Conservation (phyloP, 2,797 vertebrate genomes). For the Anableps anableps region DNA sequence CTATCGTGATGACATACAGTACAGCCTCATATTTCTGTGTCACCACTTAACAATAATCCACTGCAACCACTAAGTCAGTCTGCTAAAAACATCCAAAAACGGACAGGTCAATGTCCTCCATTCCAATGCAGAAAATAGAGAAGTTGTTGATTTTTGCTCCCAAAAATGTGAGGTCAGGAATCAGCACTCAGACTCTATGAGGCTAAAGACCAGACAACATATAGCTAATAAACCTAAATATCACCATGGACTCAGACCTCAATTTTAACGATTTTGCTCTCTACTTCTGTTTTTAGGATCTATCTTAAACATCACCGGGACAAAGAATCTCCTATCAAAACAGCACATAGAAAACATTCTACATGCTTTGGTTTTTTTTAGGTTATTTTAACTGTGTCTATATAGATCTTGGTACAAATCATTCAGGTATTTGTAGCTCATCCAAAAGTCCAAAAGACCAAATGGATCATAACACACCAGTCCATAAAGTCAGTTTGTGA, state of each 20-base stretch:
- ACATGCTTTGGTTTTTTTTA: neutral
- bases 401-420: neutral
- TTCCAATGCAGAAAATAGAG: too few relatives aligned
- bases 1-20: too few relatives aligned
- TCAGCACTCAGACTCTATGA: neutral
- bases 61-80: neutral
- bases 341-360: neutral
- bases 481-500: neutral
- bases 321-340: neutral
- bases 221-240: neutral
- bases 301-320: neutral
- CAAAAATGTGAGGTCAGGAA: neutral
- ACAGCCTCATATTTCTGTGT: neutral
- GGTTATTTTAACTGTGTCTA: neutral
- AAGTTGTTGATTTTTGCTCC: too few relatives aligned
- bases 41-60: neutral
- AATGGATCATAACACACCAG: neutral
- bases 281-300: neutral
- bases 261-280: neutral
- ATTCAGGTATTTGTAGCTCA: neutral
- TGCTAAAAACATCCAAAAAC: too few relatives aligned
- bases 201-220: neutral
- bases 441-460: neutral
- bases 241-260: neutral
- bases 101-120: too few relatives aligned